Evolutionary conservation across 2,888 invertebrate species (phyloP).

Genomic region (Eudasyphora cyanicolor): DNA sequence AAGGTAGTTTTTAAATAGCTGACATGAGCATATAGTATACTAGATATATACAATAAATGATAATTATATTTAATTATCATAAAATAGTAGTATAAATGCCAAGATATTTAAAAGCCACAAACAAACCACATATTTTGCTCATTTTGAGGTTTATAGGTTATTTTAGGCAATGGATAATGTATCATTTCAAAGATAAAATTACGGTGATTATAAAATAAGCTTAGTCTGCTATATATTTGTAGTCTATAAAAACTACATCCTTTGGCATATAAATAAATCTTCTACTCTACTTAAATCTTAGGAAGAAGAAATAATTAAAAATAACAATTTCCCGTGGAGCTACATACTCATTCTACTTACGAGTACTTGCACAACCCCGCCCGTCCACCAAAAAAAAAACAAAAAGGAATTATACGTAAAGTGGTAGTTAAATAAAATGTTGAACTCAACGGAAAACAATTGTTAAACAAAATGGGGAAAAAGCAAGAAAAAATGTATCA

Average conservation of each 20-base stretch:
- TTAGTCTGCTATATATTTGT: neutral
- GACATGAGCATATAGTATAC: neutral
- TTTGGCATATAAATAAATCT: constrained; percentile 11
- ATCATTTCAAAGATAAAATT: neutral
- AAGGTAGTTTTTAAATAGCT: neutral
- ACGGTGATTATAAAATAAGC: neutral
- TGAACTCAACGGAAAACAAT: constrained; percentile 36
- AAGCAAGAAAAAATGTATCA: constrained; percentile 13
- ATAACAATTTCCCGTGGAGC: constrained; percentile 51
- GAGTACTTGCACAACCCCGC: neutral
- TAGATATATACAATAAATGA: neutral
- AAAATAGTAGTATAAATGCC: neutral
- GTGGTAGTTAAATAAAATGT: constrained; percentile 22
- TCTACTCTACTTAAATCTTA: constrained; percentile 37
- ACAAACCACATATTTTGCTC: neutral
- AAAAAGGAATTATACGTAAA: neutral
- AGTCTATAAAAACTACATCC: neutral
- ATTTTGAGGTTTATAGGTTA: neutral
- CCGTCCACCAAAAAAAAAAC: neutral
- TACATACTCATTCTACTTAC: neutral
- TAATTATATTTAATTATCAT: constrained; percentile 27
- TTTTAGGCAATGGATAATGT: neutral
- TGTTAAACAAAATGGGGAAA: neutral
- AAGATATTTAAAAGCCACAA: neutral
- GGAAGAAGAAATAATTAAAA: constrained; percentile 25